Evolutionary conservation across 2,113 vertebrate genomes (phyloP), one percentile per base, ranked within the genome.

Genomic region (Scomber colias): DNA sequence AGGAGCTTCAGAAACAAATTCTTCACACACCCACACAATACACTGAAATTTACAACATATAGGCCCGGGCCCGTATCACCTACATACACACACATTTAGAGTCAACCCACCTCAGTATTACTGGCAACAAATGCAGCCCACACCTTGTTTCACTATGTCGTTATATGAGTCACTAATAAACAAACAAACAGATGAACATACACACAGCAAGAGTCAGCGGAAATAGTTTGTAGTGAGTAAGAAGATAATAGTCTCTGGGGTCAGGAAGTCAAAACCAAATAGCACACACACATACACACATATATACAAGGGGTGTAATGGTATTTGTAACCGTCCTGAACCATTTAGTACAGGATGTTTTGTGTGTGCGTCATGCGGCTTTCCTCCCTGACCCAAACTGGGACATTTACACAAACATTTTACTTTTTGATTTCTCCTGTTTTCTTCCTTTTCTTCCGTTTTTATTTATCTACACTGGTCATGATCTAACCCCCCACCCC

Each of bases 201-300:
- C 57, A 82, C 55, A 69, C 60, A 75, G 62, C 40, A 50, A 50
- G 73, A 74, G 56, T 81, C 65, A 77, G 57, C 12, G 50, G 59
- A 77, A 87, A 87, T 17, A 80, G 67, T 77, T 68, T 66, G 66
- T 35, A 70, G 71, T 79, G 82, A 68, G 62, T 69, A 70, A 83
- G 60, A 49, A 65, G 10, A 70, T 85, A 69, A 72, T 45, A 69
- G 67, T 65, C 13, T 4, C 50, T 11, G 10, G 50, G 77, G 72
- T 85, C 57, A 73, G 24, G 77, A 74, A 64, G 64, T 65, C 60
- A 55, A 30, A 27, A 12, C 54, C 61, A 72, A 27, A 27, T 27
- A 27, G 15, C 50, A 53, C 70, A 63, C 74, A 67, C 55, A 62
- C 61, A 63, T 24, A 68, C 71, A 64, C 73, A 71, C 67, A 71